Conservation (phyloP, 2,888 invertebrate species). For the Sthenelais limicola region DNA sequence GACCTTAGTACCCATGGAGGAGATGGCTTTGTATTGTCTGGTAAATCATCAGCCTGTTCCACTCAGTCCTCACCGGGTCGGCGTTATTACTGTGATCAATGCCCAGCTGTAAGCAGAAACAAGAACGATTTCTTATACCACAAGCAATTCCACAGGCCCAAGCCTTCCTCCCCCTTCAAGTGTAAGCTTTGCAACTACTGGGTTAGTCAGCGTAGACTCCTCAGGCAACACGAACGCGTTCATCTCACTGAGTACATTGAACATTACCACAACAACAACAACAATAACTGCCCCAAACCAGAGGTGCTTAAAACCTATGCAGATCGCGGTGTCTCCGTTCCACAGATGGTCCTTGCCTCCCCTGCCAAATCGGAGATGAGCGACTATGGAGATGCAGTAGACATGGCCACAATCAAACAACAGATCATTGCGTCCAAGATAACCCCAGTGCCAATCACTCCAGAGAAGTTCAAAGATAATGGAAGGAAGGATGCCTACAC, state of each 20-base stretch:
- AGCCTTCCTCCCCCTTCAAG: constrained; percentile 82
- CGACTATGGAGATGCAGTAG: constrained; percentile 59
- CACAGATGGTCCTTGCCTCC: constrained; percentile 52
- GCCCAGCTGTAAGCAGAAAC: constrained; percentile 89
- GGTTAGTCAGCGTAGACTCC: constrained; percentile 82
- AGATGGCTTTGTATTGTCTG: too few relatives aligned
- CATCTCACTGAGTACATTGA: constrained; percentile 73
- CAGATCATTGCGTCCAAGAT: constrained; percentile 67
- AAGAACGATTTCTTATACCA: constrained; percentile 90
- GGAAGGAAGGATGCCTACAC: constrained; percentile 50
- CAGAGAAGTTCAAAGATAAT: constrained; percentile 23
- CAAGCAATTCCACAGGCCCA: constrained; percentile 85
- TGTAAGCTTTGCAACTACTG: constrained; percentile 88
- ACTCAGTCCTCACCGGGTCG: constrained; percentile 8
- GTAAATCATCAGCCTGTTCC: not conserved
- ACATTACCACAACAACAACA: constrained; percentile 9
- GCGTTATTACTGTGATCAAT: constrained; percentile 82
- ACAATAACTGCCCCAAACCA: constrained; percentile 22
- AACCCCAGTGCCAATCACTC: constrained; percentile 56
- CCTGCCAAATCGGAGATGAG: constrained; percentile 63
- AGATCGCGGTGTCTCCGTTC: not conserved
- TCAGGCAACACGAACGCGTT: constrained; percentile 87
- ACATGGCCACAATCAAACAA: constrained; percentile 66
- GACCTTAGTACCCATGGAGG: not conserved
- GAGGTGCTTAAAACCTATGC: constrained; percentile 22